Evolutionary conservation across 2,888 invertebrate species (phyloP).

Genomic region (Caenorhabditis becei): DNA sequence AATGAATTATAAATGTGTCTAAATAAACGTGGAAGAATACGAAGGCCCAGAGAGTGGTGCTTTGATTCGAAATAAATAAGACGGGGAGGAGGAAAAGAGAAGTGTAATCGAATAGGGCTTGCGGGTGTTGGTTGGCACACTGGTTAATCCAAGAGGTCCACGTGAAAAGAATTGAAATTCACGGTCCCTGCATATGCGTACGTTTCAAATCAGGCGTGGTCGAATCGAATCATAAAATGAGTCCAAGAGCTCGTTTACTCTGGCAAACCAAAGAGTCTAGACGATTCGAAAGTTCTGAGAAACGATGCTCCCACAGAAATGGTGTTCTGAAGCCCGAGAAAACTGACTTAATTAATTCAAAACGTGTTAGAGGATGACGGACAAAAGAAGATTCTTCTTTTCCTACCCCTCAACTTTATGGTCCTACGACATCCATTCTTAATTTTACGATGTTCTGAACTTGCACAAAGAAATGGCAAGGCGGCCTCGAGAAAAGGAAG

Average conservation of each 20-base stretch:
- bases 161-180: conserved; percentile 49
- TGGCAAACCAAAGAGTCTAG: too few species aligned
- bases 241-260: too few species aligned
- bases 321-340: too few species aligned
- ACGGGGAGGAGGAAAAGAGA: conserved; percentile 25
- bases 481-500: not conserved
- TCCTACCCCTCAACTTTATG: not conserved
- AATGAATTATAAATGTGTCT: conserved; percentile 53
- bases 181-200: conserved; percentile 38
- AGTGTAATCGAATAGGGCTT: conserved; percentile 64
- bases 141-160: conserved; percentile 60
- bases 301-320: not conserved
- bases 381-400: not conserved
- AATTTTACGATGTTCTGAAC: conserved; percentile 5
- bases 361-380: not conserved
- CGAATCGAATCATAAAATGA: conserved; percentile 10
- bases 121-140: conserved; percentile 54
- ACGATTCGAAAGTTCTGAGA: not conserved
- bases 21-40: conserved; percentile 42
- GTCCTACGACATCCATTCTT: conserved; percentile 3
- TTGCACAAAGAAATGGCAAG: not conserved
- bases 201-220: conserved; percentile 45
- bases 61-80: conserved; percentile 59
- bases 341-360: conserved; percentile 1
- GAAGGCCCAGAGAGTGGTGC: conserved; percentile 10